phyloP scores from a whole-genome alignment of 2,888 invertebrate species.

The Stenodera caucasica region DNA sequence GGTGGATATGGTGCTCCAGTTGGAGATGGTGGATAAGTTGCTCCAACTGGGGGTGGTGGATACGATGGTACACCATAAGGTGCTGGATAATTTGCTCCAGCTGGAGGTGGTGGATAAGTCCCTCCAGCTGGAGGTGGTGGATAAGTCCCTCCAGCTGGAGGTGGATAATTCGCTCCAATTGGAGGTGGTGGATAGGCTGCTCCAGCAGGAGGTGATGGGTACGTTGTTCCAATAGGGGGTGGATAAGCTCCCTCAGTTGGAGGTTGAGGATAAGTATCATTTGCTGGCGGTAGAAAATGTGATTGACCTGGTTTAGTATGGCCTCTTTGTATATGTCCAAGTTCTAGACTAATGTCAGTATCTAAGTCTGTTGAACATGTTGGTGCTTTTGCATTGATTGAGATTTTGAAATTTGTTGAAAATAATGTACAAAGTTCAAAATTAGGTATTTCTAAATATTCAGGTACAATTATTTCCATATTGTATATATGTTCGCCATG shows the following conservation, averaged over 20 bases:
- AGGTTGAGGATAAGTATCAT: slow-evolving; percentile 8
- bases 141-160: slow-evolving; percentile 6
- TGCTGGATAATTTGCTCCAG: slow-evolving; percentile 1
- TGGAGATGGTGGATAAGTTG: slow-evolving; percentile 7
- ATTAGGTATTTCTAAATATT: slow-evolving; percentile 38
- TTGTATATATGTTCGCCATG: slow-evolving; percentile 47
- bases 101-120: slow-evolving; percentile 21
- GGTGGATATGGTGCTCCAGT: slow-evolving; percentile 20
- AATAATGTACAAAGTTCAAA: slow-evolving; percentile 41
- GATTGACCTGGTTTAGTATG: background rate
- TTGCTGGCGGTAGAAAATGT: background rate
- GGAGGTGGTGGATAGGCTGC: slow-evolving; percentile 15
- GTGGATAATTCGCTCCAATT: slow-evolving; percentile 3
- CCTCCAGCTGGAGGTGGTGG: slow-evolving; percentile 15
- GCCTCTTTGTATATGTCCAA: slow-evolving; percentile 36
- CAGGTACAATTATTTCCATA: slow-evolving; percentile 40
- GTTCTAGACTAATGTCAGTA: slow-evolving; percentile 31
- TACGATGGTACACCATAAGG: slow-evolving; percentile 4
- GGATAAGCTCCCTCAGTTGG: slow-evolving; percentile 14
- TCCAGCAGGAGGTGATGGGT: slow-evolving; percentile 12
- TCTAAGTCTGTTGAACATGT: slow-evolving; percentile 27
- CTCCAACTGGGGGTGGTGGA: background rate
- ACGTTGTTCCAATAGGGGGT: slow-evolving; percentile 8
- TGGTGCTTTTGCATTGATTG: slow-evolving; percentile 16
- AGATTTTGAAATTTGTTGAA: slow-evolving; percentile 35